Evolutionary conservation across 2,113 vertebrate genomes (phyloP), one percentile per base, ranked within the genome.

Genomic region (Tragelaphus strepsiceros): DNA sequence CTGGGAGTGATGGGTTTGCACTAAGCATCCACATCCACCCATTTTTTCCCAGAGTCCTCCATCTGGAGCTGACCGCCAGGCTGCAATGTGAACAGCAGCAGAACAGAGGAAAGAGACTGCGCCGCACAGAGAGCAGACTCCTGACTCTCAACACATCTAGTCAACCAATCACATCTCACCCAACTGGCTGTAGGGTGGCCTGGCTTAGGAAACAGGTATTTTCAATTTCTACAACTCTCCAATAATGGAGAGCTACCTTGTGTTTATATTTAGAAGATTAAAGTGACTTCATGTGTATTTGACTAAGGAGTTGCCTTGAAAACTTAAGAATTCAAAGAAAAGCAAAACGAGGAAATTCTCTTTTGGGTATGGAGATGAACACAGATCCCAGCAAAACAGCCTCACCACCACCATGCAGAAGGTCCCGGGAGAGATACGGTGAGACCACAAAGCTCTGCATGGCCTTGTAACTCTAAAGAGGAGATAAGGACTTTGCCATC

Each of bases 231-330:
- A 67, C 7, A 56, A 12, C 49, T 95, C 43, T 87, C 77, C 59
- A 90, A 12, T 67, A 92, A 90, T 16, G 13, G 51, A 92, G 22
- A 84, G 39, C 30, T 46, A 81, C 35, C 78, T 32, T 86, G 21
- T 39, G 67, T 61, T 92, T 62, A 43, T 78, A 64, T 58, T 93
- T 89, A 35, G 26, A 90, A 90, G 49, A 89, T 39, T 39, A 84
- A 88, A 84, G 91, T 81, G 35, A 28, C 15, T 83, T 61, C 86
- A 35, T 35, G 32, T 24, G 2, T 74, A 91, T 95, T 85, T 97
- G 84, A 83, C 51, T 87, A 89, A 71, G 43, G 53, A 81, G 35
- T 77, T 64, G 53, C 88, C 81, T 84, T 96, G 71, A 96, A 97
- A 94, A 95, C 7, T 24, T 43, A 46, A 5, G 21, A 81, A 71